These are phyloP conservation scores for Amazona guildingii DNA, from an alignment of 2,113 vertebrate species.

Conservation along the genomic window DNA sequence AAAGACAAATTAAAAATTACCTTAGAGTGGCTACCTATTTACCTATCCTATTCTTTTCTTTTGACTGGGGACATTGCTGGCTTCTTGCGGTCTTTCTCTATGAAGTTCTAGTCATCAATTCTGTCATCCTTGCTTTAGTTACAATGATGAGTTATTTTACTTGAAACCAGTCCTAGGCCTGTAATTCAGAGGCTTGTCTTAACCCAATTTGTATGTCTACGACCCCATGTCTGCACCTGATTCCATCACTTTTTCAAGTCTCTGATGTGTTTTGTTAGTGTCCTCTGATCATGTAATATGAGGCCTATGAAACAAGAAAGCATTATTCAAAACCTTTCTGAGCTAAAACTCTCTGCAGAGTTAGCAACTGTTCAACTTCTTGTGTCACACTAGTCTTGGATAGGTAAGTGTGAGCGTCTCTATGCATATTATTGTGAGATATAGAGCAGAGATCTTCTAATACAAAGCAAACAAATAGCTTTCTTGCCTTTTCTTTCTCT, in stretches of 20 bases:
- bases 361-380: not conserved
- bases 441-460: not conserved
- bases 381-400: not conserved
- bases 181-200: not conserved
- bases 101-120: not conserved
- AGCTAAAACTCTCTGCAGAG: not conserved
- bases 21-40: not conserved
- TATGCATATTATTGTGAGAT: not conserved
- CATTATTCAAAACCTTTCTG: not conserved
- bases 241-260: not conserved
- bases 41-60: not conserved
- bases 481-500: conserved; percentile 25
- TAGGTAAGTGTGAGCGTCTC: not conserved
- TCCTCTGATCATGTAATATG: not conserved
- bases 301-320: not conserved
- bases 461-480: not conserved
- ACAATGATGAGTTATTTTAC: not conserved
- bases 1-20: not conserved
- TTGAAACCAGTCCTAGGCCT: not conserved
- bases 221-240: not conserved
- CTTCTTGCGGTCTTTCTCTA: not conserved
- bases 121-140: not conserved
- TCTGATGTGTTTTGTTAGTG: not conserved
- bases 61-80: not conserved
- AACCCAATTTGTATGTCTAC: not conserved